These are phyloP conservation scores for Spinus olivaceus DNA, from an alignment of 2,797 vertebrate genomes.

Conservation along the genomic window DNA sequence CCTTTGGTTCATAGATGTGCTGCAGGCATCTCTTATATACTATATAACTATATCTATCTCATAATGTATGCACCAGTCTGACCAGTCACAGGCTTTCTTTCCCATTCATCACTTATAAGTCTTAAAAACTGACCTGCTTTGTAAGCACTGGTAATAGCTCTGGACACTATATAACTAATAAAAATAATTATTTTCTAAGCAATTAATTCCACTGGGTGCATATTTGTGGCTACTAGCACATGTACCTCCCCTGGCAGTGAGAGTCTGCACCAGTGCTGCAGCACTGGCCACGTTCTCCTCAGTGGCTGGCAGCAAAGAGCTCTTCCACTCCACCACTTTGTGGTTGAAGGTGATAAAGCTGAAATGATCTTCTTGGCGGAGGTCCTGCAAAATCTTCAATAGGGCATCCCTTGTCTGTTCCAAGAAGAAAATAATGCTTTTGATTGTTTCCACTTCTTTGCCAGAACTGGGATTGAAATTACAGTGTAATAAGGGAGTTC, in stretches of 20 bases:
- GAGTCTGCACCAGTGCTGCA: slow-evolving; percentile 59
- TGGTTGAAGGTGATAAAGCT: slow-evolving; percentile 78
- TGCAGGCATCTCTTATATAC: not conserved
- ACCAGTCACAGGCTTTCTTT: not conserved
- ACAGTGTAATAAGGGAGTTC: not conserved
- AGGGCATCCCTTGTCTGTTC: slow-evolving; percentile 83
- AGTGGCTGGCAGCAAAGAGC: slow-evolving; percentile 76
- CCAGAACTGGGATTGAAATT: not conserved
- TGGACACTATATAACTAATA: not conserved
- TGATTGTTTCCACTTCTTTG: not conserved
- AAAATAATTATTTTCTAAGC: not conserved
- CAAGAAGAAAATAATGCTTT: not conserved
- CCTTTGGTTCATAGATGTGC: not conserved
- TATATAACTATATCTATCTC: not conserved
- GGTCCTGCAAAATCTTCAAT: slow-evolving; percentile 81
- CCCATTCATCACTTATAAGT: rapidly evolving
- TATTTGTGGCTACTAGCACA: not conserved
- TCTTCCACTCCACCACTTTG: slow-evolving; percentile 65
- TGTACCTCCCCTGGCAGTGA: slow-evolving; percentile 69
- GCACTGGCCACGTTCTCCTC: slow-evolving; percentile 73
- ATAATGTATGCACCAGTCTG: not conserved
- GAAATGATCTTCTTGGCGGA: slow-evolving; percentile 81
- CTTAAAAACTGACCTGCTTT: not conserved
- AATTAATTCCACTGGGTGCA: not conserved
- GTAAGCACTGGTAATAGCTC: not conserved